These are phyloP conservation scores for Loxodonta africana DNA, from an alignment of 2,113 vertebrate genomes.

Conservation along the genomic window DNA sequence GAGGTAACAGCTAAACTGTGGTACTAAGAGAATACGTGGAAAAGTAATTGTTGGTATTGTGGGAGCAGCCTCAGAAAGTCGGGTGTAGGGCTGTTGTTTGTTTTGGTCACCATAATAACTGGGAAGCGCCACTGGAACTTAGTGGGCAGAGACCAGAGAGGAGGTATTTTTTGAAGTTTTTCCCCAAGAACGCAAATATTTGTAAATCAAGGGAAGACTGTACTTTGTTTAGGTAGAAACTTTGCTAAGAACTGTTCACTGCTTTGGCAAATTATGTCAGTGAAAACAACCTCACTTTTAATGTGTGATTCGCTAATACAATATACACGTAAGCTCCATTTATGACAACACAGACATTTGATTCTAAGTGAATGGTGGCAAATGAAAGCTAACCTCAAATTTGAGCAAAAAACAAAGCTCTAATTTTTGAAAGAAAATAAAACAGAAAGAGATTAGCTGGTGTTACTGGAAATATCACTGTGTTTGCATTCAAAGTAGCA, in stretches of 20 bases:
- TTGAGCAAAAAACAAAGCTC: too few relatives aligned
- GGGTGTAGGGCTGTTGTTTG: neutral
- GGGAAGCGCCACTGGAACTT: neutral
- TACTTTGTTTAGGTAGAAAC: conserved; percentile 4
- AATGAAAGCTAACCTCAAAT: too few relatives aligned
- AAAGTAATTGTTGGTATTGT: neutral
- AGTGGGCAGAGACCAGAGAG: neutral
- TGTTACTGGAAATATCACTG: neutral
- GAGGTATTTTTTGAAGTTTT: conserved; percentile 18
- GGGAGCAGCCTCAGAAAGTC: neutral
- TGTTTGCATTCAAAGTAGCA: neutral
- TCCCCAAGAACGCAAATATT: neutral
- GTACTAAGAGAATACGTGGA: neutral
- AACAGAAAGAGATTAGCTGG: too few relatives aligned
- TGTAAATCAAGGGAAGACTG: neutral
- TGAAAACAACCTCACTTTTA: neutral
- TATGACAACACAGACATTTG: too few relatives aligned
- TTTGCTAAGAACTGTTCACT: neutral
- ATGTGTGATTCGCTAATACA: neutral
- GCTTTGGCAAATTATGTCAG: conserved; percentile 37
- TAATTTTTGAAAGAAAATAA: too few relatives aligned
- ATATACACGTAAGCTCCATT: neutral
- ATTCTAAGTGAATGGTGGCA: too few relatives aligned
- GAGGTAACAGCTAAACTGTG: neutral
- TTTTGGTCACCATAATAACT: neutral